Conservation (phyloP, 2,888 invertebrate species). For the Acrobasis consociella region DNA sequence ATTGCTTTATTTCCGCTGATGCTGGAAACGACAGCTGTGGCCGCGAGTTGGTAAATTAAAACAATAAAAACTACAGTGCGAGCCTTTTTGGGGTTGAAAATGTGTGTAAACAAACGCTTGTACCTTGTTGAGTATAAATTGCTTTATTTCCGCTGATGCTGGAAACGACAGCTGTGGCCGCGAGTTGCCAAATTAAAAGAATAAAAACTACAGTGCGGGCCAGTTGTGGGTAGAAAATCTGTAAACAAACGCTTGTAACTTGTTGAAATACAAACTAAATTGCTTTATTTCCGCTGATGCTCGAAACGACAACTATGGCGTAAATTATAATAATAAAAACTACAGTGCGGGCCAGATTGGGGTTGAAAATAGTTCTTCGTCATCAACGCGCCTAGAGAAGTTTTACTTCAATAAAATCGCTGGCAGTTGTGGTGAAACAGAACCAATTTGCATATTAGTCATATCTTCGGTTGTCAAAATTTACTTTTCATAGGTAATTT, state of each 20-base stretch:
- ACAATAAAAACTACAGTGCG: constrained; percentile 2
- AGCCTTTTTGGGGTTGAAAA: background rate
- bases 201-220: background rate
- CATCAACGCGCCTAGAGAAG: too few species aligned
- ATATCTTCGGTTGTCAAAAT: too few species aligned
- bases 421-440: too few species aligned
- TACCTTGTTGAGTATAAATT: too few species aligned
- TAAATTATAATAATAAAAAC: constrained; percentile 13
- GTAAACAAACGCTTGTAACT: constrained; percentile 22
- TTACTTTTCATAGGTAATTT: too few species aligned
- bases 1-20: constrained; percentile 3
- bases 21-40: constrained; percentile 13
- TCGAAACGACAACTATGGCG: constrained; percentile 10
- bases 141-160: background rate
- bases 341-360: background rate
- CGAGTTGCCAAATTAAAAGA: constrained; percentile 7
- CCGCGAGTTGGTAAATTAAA: constrained; percentile 5
- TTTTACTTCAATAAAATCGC: too few species aligned
- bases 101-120: background rate
- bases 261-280: constrained; percentile 16
- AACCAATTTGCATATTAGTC: too few species aligned
- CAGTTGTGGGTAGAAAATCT: background rate
- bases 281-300: background rate
- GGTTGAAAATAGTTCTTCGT: too few species aligned
- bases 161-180: constrained; percentile 11